These are phyloP conservation scores for Cololabis saira DNA, from an alignment of 2,113 vertebrate species.

Conservation along the genomic window DNA sequence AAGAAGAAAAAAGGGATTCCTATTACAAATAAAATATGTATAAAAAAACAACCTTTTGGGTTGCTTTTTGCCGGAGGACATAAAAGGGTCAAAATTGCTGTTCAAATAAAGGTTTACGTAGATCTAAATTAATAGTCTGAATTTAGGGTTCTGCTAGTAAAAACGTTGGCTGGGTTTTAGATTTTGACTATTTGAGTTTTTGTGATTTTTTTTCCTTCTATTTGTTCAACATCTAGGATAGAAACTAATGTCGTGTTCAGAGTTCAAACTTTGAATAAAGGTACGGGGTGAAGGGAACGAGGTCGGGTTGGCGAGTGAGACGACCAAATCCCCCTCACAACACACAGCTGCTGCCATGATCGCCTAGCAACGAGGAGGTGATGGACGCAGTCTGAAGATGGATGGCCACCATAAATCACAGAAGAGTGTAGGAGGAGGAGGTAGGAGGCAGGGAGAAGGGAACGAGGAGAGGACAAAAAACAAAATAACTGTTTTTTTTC, in stretches of 20 bases:
- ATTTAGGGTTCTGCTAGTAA: too few species aligned
- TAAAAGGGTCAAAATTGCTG: too few species aligned
- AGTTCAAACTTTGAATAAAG: constrained; percentile 18
- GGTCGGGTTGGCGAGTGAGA: constrained; percentile 44
- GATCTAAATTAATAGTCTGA: too few species aligned
- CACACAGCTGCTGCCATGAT: constrained; percentile 98
- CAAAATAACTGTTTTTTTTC: constrained; percentile 73
- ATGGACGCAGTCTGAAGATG: constrained; percentile 97
- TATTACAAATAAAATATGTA: not conserved
- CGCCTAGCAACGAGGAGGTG: constrained; percentile 98
- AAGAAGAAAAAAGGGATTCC: not conserved
- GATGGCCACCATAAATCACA: constrained; percentile 99
- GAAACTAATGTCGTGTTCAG: constrained; percentile 6
- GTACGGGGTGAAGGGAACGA: constrained; percentile 21
- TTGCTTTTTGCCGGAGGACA: too few species aligned
- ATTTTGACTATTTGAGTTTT: too few species aligned
- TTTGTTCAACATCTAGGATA: not conserved
- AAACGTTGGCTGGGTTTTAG: too few species aligned
- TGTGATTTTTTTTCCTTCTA: too few species aligned
- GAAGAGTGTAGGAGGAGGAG: constrained; percentile 79
- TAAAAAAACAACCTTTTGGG: too few species aligned
- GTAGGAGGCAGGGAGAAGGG: constrained; percentile 51
- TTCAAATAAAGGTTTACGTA: too few species aligned
- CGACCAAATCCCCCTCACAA: constrained; percentile 65
- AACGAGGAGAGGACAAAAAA: constrained; percentile 77